These are phyloP conservation scores for Champsocephalus esox DNA, from an alignment of 2,797 vertebrate genomes.

Conservation along the genomic window DNA sequence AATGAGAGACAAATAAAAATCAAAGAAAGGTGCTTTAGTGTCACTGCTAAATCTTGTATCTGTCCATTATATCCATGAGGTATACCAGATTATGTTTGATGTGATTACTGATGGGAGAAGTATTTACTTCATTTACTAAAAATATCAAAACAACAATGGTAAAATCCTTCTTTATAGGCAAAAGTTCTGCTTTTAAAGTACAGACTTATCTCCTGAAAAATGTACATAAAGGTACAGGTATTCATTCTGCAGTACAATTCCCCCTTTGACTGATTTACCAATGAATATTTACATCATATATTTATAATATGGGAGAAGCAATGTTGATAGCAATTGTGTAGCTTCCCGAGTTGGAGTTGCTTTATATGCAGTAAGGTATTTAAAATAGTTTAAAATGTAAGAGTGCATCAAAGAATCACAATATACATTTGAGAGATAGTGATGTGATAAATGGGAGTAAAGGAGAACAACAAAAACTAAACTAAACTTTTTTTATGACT, in stretches of 20 bases:
- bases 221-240: background rate
- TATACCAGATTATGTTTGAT: background rate
- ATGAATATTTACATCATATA: background rate
- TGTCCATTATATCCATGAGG: background rate
- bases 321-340: background rate
- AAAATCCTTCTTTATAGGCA: background rate
- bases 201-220: background rate
- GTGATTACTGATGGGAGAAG: background rate
- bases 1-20: constrained; percentile 76
- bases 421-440: background rate
- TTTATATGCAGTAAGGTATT: background rate
- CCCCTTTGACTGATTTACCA: background rate
- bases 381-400: background rate
- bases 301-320: background rate
- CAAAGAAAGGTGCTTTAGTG: constrained; percentile 50
- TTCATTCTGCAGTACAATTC: background rate
- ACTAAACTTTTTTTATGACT: too few relatives aligned
- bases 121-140: background rate
- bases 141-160: background rate
- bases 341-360: background rate
- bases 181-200: background rate
- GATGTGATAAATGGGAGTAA: background rate
- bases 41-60: constrained; percentile 26
- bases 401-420: background rate
- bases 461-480: too few relatives aligned